A percentile compares a stretch with the other conserved stretches of the same genome.
These are phyloP conservation scores for Passer domesticus DNA, from an alignment of 2,113 vertebrate species.

Conservation along the genomic window DNA sequence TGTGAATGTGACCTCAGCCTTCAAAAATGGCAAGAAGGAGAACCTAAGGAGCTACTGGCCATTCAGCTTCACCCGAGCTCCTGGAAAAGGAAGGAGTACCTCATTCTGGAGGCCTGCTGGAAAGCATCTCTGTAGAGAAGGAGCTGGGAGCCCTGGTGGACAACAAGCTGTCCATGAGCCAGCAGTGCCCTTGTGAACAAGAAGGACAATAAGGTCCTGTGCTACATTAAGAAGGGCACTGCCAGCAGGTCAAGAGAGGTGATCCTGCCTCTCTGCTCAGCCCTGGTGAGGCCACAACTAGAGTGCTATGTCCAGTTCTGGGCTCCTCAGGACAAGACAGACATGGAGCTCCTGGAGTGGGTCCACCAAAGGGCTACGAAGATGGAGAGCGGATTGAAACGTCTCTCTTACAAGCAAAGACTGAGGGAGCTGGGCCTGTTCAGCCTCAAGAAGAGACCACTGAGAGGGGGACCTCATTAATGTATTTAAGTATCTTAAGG, in stretches of 20 bases:
- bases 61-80: background rate
- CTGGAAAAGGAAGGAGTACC: background rate
- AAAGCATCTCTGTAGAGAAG: background rate
- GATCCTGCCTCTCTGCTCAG: background rate
- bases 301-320: background rate
- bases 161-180: rapidly evolving
- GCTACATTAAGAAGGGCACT: background rate
- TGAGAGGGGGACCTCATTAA: background rate
- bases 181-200: background rate
- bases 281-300: no score
- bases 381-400: background rate
- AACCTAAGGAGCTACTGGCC: background rate
- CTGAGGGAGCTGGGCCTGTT: background rate
- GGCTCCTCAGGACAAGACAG: rapidly evolving
- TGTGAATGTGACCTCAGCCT: background rate
- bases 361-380: background rate
- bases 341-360: background rate
- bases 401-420: background rate
- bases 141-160: background rate
- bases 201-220: background rate
- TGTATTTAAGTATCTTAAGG: background rate
- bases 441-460: background rate
- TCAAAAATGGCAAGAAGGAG: background rate
- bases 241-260: background rate
- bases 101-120: background rate